Percentiles rank a stretch among this genome's conserved stretches.
Conservation (phyloP, 2,888 invertebrate genomes). For the Nymphalis c-album region DNA sequence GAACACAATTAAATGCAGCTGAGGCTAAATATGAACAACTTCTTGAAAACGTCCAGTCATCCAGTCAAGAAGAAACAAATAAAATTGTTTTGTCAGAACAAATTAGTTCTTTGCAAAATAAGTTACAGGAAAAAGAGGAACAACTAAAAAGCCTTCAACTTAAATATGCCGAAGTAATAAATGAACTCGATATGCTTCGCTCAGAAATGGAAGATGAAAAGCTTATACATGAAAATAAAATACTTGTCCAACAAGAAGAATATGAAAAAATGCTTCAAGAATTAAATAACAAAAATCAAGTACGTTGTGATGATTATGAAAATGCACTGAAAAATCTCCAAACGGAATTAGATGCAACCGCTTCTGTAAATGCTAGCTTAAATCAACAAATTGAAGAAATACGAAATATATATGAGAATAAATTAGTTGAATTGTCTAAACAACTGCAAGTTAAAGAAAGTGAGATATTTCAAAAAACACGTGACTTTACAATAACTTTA, state of each 20-base stretch:
- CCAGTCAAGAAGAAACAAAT: slow-evolving; percentile 74
- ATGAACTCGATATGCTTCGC: slow-evolving; percentile 66
- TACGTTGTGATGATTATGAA: slow-evolving; percentile 50
- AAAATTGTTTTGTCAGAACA: slow-evolving; percentile 69
- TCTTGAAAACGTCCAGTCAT: slow-evolving; percentile 70
- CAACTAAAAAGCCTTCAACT: slow-evolving; percentile 65
- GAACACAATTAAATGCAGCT: slow-evolving; percentile 74
- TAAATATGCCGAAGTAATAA: slow-evolving; percentile 68
- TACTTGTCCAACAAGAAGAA: slow-evolving; percentile 70
- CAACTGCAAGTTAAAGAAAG: slow-evolving; percentile 63
- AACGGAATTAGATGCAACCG: slow-evolving; percentile 52
- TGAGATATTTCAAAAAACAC: slow-evolving; percentile 69
- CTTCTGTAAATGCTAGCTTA: slow-evolving; percentile 54
- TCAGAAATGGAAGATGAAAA: slow-evolving; percentile 77
- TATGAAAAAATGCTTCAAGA: slow-evolving; percentile 68
- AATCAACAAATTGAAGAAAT: slow-evolving; percentile 53
- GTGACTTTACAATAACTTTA: slow-evolving; percentile 61
- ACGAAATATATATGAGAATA: slow-evolving; percentile 46
- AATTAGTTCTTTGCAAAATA: slow-evolving; percentile 65
- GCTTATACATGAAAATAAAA: slow-evolving; percentile 68
- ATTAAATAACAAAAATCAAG: slow-evolving; percentile 50
- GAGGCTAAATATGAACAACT: slow-evolving; percentile 76
- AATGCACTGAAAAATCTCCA: slow-evolving; percentile 51
- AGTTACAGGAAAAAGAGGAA: slow-evolving; percentile 73
- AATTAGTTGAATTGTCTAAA: slow-evolving; percentile 54